These are phyloP conservation scores for Physocephala rufipes DNA, from an alignment of 2,888 invertebrate species.

Conservation along the genomic window DNA sequence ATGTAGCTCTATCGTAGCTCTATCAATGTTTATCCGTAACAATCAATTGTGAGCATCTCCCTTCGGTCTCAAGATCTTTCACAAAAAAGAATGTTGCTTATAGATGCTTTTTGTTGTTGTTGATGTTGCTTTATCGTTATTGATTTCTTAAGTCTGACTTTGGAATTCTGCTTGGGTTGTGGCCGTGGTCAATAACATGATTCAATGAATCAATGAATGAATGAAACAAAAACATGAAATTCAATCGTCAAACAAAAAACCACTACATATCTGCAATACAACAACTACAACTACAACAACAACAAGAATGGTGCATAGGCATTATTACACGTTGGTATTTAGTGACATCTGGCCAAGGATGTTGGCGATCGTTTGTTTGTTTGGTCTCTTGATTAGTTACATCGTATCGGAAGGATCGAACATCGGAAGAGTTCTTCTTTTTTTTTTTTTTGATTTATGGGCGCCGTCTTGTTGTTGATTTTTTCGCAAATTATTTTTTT, in stretches of 20 bases:
- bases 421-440: too few relatives aligned
- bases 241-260: conserved; percentile 3
- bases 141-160: conserved; percentile 6
- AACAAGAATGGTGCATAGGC: conserved; percentile 23
- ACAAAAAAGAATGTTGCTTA: not conserved
- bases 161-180: conserved; percentile 35
- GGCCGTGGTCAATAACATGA: conserved; percentile 35
- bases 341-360: conserved; percentile 36
- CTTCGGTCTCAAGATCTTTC: conserved; percentile 4
- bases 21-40: conserved; percentile 37
- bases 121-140: not conserved
- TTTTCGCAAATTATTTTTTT: not conserved
- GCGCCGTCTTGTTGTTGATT: not conserved
- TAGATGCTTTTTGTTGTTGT: conserved; percentile 11
- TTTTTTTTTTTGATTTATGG: conserved; percentile 39
- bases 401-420: conserved; percentile 6
- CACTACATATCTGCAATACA: too few relatives aligned
- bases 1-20: conserved; percentile 26
- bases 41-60: conserved; percentile 29
- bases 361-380: not conserved
- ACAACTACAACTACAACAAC: not conserved
- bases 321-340: conserved; percentile 41
- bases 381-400: not conserved
- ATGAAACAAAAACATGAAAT: conserved; percentile 19
- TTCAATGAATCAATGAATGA: conserved; percentile 22